phyloP scores from a whole-genome alignment of 2,797 vertebrate species.

The Crypturellus tataupa region DNA sequence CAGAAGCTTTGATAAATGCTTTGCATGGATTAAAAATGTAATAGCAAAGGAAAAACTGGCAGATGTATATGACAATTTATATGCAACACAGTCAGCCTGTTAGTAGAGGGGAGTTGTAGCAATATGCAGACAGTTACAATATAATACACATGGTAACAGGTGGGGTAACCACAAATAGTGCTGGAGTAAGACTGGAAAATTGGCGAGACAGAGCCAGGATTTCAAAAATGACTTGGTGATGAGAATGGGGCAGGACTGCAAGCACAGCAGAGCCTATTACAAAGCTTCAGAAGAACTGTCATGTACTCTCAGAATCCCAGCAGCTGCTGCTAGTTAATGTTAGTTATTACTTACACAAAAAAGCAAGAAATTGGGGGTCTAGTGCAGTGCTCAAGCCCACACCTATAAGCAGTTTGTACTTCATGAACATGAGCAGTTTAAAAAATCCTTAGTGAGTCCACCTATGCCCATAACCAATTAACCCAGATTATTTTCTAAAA shows the following conservation, averaged over 20 bases:
- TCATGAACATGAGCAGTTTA: neutral
- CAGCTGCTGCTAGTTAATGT: neutral
- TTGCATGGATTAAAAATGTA: neutral
- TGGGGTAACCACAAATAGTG: conserved; percentile 84
- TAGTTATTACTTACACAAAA: neutral
- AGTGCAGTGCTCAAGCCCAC: neutral
- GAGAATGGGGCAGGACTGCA: conserved; percentile 65
- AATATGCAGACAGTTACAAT: conserved; percentile 34
- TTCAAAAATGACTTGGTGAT: conserved; percentile 79
- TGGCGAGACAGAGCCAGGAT: conserved; percentile 72
- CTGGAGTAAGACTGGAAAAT: conserved; percentile 80
- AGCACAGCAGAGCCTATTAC: conserved; percentile 1
- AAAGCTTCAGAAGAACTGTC: conserved; percentile 3
- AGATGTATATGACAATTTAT: neutral
- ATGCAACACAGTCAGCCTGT: neutral
- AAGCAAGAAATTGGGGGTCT: neutral
- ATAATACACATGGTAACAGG: conserved; percentile 76
- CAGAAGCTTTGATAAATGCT: neutral
- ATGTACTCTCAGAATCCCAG: conserved; percentile 19
- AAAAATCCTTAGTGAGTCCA: neutral
- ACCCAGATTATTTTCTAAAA: neutral
- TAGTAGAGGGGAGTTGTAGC: conserved; percentile 19
- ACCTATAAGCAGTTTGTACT: neutral
- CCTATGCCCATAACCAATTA: neutral
- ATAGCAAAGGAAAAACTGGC: neutral